Evolutionary conservation across 2,113 vertebrate species (phyloP).

Genomic region (Ivindomyrus marchei): DNA sequence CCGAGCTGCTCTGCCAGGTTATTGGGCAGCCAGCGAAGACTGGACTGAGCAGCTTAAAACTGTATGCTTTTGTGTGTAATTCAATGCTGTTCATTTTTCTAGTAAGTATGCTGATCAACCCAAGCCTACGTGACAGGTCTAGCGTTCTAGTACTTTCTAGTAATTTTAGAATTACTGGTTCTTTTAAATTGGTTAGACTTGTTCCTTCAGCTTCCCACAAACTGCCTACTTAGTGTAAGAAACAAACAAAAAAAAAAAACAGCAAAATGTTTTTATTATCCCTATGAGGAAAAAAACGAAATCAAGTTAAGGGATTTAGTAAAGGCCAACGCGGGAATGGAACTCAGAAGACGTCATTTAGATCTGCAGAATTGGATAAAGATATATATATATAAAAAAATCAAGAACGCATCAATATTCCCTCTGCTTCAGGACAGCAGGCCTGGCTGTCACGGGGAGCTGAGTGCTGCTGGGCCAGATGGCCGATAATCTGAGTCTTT

Average conservation of each 20-base stretch:
- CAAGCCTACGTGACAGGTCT: neutral
- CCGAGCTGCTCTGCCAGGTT: neutral
- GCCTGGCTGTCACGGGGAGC: neutral
- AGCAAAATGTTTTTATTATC: neutral
- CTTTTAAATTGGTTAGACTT: neutral
- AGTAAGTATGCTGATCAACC: neutral
- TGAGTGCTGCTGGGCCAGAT: slow-evolving; percentile 39
- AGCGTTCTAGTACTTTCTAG: neutral
- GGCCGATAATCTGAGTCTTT: slow-evolving; percentile 44
- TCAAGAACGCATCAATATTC: neutral
- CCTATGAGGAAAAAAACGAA: neutral
- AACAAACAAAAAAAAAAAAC: neutral
- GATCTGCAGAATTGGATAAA: neutral
- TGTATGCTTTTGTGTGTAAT: neutral
- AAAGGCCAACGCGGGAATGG: neutral
- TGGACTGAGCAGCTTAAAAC: neutral
- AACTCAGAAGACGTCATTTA: slow-evolving; percentile 11
- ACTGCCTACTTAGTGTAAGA: neutral
- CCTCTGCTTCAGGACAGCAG: neutral
- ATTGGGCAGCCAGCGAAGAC: neutral
- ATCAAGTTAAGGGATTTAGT: neutral
- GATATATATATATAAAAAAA: neutral
- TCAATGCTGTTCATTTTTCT: neutral
- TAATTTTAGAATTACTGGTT: neutral
- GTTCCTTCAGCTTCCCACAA: neutral